Base-by-base conservation (phyloP, 1,140 invertebrate genomes). In the Stegodyphus mimosarum region DNA sequence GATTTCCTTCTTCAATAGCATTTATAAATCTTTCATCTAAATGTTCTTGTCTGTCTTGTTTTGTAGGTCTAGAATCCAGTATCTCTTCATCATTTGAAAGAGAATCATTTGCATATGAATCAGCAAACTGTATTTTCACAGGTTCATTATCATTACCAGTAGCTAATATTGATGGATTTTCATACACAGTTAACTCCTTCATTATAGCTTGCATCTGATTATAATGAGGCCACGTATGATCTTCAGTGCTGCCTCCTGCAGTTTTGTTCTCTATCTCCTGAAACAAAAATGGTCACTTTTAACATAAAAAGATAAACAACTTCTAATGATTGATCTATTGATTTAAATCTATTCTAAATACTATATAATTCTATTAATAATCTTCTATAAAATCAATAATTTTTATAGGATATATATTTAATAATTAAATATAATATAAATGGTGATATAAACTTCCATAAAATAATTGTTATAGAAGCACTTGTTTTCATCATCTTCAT, bases 1-100 rank as follows among this genome's bases (percentile, higher is more conserved):
- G 11, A 67, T 67, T 67, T 13, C 64, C 64, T 67, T 67, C 64
- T 18, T 67, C 64, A 15, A 67, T n/a, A n/a, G 64, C 64, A n/a
- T 13, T 17, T 7, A 67, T 7, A 17, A 67, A 67, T 6, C 17
- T 67, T 67, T 67, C 64, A 67, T 67, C 64, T 7, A 67, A 7
- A 17, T n/a, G 7, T 15, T 67, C 64, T n/a, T n/a, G 9, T 67
- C 17, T 67, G n/a, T 67, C 64, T 7, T 17, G 64, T 67, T 67
- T 67, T 15, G 17, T n/a, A 15, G 64, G 7, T 67, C 55, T 60
- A 60, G 9, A 15, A 7, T 18, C 64, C n/a, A 67, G 64, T 67
- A 17, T 17, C 7, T 67, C 17, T 17, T 18, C 64, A n/a, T 18
- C 64, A 67, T 67, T 67, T 67, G 55, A 60, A 11, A 15, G 9